phyloP scores from a whole-genome alignment of 2,113 vertebrate species.

The Myotis yumanensis region DNA sequence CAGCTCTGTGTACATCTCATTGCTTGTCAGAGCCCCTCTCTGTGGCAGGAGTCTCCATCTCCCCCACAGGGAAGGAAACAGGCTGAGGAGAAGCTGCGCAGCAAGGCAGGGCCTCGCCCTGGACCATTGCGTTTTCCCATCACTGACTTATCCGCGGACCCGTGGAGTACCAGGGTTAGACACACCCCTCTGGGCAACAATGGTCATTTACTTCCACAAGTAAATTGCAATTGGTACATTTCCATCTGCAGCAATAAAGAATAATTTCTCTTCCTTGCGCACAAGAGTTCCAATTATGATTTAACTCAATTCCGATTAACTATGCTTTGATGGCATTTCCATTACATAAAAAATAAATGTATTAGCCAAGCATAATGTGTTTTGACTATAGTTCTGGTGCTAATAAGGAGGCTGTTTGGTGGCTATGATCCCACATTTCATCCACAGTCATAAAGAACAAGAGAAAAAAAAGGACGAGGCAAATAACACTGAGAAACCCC shows the following conservation, averaged over 20 bases:
- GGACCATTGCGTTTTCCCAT: background rate
- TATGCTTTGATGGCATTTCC: conserved; percentile 86
- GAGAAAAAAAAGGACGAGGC: conserved; percentile 53
- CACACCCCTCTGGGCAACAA: conserved; percentile 51
- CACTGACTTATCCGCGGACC: background rate
- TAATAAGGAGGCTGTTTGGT: conserved; percentile 83
- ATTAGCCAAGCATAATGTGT: conserved; percentile 85
- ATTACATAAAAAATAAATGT: conserved; percentile 87
- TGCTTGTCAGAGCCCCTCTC: background rate
- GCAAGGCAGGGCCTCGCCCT: background rate
- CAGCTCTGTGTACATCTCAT: background rate
- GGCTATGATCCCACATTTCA: conserved; percentile 81
- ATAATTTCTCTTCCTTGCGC: conserved; percentile 83
- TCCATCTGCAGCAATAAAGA: conserved; percentile 82
- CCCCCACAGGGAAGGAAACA: background rate
- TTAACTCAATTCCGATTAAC: conserved; percentile 87
- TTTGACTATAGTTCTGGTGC: conserved; percentile 84
- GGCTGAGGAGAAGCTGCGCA: fast-evolving
- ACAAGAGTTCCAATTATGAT: conserved; percentile 85
- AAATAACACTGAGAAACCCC: conserved; percentile 16
- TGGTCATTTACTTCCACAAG: conserved; percentile 73
- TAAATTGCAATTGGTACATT: conserved; percentile 78
- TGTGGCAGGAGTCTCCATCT: background rate
- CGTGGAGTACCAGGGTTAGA: background rate
- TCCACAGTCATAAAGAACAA: conserved; percentile 73